A percentile compares a stretch with the other conserved stretches of the same genome.
Evolutionary conservation across 2,888 invertebrate species (phyloP).

Genomic region (Acrocyrtus sp.): DNA sequence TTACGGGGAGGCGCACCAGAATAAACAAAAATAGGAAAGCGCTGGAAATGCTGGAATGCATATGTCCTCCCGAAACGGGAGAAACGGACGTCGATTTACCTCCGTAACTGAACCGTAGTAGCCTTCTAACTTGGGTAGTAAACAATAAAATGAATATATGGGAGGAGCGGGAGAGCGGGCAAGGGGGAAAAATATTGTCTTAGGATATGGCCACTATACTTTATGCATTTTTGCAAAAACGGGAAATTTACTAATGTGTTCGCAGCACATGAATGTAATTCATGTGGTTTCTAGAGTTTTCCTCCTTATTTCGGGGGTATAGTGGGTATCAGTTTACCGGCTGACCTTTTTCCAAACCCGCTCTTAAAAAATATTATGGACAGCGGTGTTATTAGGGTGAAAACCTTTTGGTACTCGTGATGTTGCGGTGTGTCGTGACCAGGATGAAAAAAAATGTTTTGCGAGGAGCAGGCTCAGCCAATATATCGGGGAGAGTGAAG

Average conservation of each 20-base stretch:
- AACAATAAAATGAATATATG: too few species aligned
- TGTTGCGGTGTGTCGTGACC: conserved; percentile 37
- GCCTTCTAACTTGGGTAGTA: conserved; percentile 8
- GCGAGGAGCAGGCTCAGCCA: too few species aligned
- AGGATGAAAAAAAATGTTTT: conserved; percentile 22
- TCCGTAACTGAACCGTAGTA: conserved; percentile 19
- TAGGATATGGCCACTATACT: too few species aligned
- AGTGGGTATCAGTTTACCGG: conserved; percentile 2
- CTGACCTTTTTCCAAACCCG: conserved; percentile 37
- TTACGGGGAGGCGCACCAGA: too few species aligned
- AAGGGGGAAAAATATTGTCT: background rate
- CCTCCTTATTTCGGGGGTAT: too few species aligned
- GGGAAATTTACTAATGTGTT: conserved; percentile 34
- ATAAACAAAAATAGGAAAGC: too few species aligned
- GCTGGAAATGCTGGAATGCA: too few species aligned
- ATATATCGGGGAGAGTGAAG: too few species aligned
- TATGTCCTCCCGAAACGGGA: too few species aligned
- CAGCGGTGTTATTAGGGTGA: background rate
- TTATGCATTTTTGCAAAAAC: background rate
- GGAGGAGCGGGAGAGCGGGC: background rate
- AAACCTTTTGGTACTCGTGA: conserved; percentile 2
- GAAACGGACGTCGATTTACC: conserved; percentile 30
- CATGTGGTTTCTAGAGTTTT: background rate
- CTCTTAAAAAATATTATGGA: background rate
- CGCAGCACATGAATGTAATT: conserved; percentile 27